Evolutionary conservation across 2,113 vertebrate species (phyloP).

Genomic region (Rostratula benghalensis): DNA sequence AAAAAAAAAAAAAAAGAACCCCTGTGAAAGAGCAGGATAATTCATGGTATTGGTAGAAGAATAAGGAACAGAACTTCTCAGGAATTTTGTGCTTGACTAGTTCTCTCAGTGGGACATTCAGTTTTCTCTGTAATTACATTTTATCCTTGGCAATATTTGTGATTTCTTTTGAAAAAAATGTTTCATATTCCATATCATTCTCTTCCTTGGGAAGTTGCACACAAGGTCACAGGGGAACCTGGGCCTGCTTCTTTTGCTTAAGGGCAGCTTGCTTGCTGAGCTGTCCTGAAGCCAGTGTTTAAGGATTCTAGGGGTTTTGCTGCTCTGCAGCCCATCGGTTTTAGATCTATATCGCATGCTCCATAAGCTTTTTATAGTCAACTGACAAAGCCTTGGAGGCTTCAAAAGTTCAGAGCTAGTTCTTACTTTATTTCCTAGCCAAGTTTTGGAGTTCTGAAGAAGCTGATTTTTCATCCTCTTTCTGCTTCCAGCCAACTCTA

Average conservation of each 20-base stretch:
- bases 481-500: neutral
- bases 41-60: neutral
- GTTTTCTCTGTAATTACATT: constrained; percentile 27
- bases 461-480: constrained; percentile 9
- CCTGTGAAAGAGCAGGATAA: neutral
- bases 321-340: neutral
- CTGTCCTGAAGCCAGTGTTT: constrained; percentile 8
- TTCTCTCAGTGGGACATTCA: neutral
- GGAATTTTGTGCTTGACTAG: constrained; percentile 12
- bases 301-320: neutral
- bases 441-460: neutral
- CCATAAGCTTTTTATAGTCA: constrained; percentile 9
- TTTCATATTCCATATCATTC: neutral
- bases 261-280: neutral
- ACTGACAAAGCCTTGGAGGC: constrained; percentile 36
- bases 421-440: constrained; percentile 30
- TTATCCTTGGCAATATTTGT: constrained; percentile 32
- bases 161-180: neutral
- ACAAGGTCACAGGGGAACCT: neutral
- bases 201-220: neutral
- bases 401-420: constrained; percentile 27
- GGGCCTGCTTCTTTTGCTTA: neutral
- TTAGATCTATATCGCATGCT: constrained; percentile 21
- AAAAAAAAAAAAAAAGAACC: neutral
- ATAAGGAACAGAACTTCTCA: neutral